A percentile compares a stretch with the other conserved stretches of the same genome.
phyloP scores from a whole-genome alignment of 2,888 invertebrate species.

The Metallyticus violacea region DNA sequence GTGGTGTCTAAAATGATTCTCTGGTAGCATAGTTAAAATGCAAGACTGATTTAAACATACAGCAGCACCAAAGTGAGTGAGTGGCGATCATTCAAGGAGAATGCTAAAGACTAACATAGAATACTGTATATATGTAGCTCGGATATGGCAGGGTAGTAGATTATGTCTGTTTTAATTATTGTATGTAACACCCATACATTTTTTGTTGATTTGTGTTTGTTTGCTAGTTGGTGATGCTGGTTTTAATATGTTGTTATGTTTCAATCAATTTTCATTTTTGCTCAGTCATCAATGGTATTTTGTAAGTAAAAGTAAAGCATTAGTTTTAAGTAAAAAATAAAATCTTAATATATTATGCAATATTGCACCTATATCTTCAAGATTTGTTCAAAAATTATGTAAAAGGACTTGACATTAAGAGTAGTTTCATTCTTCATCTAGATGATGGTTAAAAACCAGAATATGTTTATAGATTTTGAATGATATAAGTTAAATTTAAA shows the following conservation, averaged over 20 bases:
- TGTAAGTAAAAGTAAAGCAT: neutral
- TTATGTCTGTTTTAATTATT: neutral
- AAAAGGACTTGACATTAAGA: neutral
- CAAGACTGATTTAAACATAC: neutral
- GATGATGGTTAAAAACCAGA: neutral
- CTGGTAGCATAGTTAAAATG: neutral
- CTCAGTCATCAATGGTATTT: neutral
- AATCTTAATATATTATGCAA: neutral
- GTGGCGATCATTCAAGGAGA: no score
- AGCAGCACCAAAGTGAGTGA: neutral
- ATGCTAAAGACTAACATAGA: neutral
- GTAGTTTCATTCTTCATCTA: neutral
- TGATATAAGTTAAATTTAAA: neutral
- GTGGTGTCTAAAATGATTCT: neutral
- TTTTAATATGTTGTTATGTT: neutral
- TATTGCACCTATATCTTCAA: neutral
- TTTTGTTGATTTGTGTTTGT: neutral
- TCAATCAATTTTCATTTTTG: neutral
- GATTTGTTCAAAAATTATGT: neutral
- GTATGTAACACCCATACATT: neutral
- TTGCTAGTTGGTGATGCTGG: neutral
- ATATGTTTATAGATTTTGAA: neutral
- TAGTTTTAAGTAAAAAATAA: neutral
- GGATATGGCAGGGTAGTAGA: neutral
- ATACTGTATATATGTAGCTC: neutral